Conservation (phyloP, 1,140 invertebrate genomes). For the Drosophila novamexicana region DNA sequence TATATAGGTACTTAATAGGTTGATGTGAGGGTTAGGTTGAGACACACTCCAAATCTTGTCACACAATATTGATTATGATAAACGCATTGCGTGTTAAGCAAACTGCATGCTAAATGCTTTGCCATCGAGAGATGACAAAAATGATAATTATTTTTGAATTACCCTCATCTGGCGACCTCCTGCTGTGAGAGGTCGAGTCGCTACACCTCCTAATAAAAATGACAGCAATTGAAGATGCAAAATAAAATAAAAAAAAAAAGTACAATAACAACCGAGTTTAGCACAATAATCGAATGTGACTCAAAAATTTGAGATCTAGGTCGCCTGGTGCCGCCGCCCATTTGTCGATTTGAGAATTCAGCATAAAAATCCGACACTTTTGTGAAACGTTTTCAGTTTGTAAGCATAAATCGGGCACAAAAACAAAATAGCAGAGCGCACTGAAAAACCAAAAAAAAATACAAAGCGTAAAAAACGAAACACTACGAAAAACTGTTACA, state of each 20-base stretch:
- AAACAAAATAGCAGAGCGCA: slow-evolving; percentile 36
- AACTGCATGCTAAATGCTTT: neutral
- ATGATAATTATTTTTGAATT: neutral
- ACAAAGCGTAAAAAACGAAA: slow-evolving; percentile 35
- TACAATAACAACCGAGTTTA: neutral
- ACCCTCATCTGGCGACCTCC: neutral
- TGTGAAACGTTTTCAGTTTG: slow-evolving; percentile 74
- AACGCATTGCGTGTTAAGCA: too few relatives aligned
- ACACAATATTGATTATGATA: too few relatives aligned
- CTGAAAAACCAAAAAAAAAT: slow-evolving; percentile 46
- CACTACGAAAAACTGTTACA: slow-evolving; percentile 63
- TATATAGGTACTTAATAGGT: neutral
- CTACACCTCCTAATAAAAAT: slow-evolving; percentile 4
- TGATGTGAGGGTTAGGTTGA: too few relatives aligned
- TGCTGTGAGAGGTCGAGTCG: neutral
- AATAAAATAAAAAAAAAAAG: neutral
- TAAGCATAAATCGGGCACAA: slow-evolving; percentile 65
- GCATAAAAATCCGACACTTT: slow-evolving; percentile 78
- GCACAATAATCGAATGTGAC: slow-evolving; percentile 14
- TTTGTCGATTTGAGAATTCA: slow-evolving; percentile 73
- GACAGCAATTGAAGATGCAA: neutral
- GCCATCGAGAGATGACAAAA: neutral
- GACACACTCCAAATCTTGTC: too few relatives aligned
- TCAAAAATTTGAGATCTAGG: slow-evolving; percentile 44
- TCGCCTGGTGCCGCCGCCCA: slow-evolving; percentile 57